Conservation (phyloP, 2,888 invertebrate genomes). For the Yponomeuta evonymella region DNA sequence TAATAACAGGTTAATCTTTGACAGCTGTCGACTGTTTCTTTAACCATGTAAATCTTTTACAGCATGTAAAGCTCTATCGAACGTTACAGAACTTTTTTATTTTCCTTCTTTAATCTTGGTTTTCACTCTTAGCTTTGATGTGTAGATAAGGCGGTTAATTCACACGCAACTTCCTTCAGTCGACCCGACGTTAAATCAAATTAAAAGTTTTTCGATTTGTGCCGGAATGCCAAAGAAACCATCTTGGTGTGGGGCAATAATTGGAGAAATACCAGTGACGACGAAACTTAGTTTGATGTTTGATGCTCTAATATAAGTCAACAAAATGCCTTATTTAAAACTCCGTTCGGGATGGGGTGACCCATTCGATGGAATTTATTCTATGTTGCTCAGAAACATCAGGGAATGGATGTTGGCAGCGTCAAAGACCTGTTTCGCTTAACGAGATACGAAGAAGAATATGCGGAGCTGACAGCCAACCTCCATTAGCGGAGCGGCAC, state of each 20-base stretch:
- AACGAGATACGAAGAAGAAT: too few relatives aligned
- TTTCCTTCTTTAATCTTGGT: neutral
- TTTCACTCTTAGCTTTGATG: conserved; percentile 8
- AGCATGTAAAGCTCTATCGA: neutral
- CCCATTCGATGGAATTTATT: neutral
- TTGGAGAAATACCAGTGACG: neutral
- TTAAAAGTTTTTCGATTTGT: conserved; percentile 46
- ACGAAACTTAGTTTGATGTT: neutral
- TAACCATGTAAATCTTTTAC: too few relatives aligned
- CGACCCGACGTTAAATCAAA: conserved; percentile 30
- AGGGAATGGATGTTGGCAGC: too few relatives aligned
- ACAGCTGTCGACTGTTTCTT: too few relatives aligned
- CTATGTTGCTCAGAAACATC: too few relatives aligned
- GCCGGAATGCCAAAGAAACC: conserved; percentile 6
- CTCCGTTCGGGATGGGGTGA: neutral
- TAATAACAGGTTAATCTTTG: too few relatives aligned
- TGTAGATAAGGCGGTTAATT: conserved; percentile 22
- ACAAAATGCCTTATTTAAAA: neutral
- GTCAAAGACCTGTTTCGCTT: too few relatives aligned
- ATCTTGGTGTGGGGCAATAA: neutral
- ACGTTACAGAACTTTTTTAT: neutral
- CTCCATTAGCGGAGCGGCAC: too few relatives aligned
- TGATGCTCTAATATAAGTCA: neutral
- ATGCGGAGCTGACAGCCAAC: too few relatives aligned
- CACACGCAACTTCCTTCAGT: conserved; percentile 24